Evolutionary conservation across 2,797 vertebrate species (phyloP), one percentile per base, ranked within the genome.

Genomic region (Acanthurus leucopareius): DNA sequence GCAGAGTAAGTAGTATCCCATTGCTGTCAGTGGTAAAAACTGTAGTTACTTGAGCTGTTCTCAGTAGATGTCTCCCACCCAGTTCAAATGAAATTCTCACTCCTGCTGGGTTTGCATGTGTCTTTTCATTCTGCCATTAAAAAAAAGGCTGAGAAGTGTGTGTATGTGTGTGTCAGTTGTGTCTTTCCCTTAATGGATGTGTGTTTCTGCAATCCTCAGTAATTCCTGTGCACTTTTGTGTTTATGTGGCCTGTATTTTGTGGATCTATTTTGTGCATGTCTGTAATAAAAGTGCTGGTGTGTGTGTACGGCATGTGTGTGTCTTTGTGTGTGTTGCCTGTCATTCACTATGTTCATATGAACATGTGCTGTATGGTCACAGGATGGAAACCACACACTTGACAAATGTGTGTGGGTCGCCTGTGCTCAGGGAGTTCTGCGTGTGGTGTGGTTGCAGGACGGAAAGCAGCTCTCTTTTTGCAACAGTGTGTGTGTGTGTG

Each of bases 381-480:
- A 81, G 51, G n/a, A 61, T 58, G 58, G 73, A 74, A 80, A 62
- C 48, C 6, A 3, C 62, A 82, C 40, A 19, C 45, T 79, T 75
- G 16, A 22, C 35, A 38, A 67, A 68, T 61, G 68, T 67, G 60
- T 78, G 73, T 74, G 75, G 66, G 60, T 80, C 13, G 32, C 32
- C 68, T 8, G 53, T 59, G 64, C 51, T 83, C 77, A 64, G 59
- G 59, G 75, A 63, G 83, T 75, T 68, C 62, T 58, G 73, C 80
- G 77, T 89, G 80, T 79, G 85, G 82, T 84, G 80, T 4, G 84
- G 86, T 86, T 56, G 59, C 69, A 76, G 25, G 79, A 80, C 22
- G 64, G 63, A 85, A 85, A 85, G 81, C 77, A 66, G 79, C 82
- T 67, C 66, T 58, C 44, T 61, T 74, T 67, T 3, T 65, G 52